phyloP scores from a whole-genome alignment of 1,140 invertebrate species.

The Euborellia annulipes region DNA sequence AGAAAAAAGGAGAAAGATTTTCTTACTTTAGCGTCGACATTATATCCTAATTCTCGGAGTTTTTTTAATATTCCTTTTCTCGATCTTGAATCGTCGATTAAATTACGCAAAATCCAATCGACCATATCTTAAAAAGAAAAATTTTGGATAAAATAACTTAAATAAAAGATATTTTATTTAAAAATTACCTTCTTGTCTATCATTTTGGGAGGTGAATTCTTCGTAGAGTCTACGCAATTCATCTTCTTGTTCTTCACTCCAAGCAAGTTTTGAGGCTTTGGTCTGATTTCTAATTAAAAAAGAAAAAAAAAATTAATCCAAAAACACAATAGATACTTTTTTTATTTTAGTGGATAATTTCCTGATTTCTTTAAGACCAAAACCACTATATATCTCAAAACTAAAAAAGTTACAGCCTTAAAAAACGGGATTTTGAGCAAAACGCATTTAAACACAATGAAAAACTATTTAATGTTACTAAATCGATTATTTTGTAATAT shows the following conservation, averaged over 20 bases:
- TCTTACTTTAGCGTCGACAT: constrained; percentile 44
- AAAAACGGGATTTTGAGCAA: too few species aligned
- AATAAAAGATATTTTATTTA: not conserved
- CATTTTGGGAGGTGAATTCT: constrained; percentile 56
- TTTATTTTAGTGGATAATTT: too few species aligned
- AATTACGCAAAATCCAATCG: constrained; percentile 65
- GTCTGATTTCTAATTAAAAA: not conserved
- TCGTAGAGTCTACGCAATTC: constrained; percentile 66
- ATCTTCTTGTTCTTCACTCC: constrained; percentile 75
- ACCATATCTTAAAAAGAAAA: constrained; percentile 45
- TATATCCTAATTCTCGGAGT: constrained; percentile 59
- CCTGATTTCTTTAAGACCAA: too few species aligned
- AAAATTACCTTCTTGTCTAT: not conserved
- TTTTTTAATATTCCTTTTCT: constrained; percentile 64
- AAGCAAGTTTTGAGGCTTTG: constrained; percentile 26
- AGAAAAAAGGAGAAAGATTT: constrained; percentile 16
- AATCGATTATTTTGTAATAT: too few species aligned
- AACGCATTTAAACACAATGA: too few species aligned
- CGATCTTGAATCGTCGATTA: constrained; percentile 61
- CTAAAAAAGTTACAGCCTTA: too few species aligned
- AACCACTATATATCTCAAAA: too few species aligned
- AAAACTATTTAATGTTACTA: too few species aligned
- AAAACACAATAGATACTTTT: too few species aligned
- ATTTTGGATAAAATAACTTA: constrained; percentile 4
- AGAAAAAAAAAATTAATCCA: too few species aligned